Evolutionary conservation across 2,797 vertebrate genomes (phyloP), one percentile per base, ranked within the genome.

Genomic region (Enteromius mattozi): DNA sequence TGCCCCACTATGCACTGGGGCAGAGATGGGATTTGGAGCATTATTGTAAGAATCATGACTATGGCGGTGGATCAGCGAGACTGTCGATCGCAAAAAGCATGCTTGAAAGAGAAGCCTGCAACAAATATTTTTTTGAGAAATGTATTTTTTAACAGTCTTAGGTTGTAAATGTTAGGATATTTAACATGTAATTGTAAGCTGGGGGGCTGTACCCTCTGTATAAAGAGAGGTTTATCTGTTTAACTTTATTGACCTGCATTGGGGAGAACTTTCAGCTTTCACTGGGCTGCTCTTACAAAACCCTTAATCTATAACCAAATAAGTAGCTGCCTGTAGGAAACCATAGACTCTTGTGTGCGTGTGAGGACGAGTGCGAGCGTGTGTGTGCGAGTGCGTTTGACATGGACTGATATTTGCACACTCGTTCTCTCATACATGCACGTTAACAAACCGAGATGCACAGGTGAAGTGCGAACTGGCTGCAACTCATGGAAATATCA

Each of bases 111-210:
- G 86, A 93, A 97, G 96, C 95, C 96, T 97, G 97, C 97, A 95
- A 97, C 96, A 98, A 79, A 96, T 98, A 98, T 98, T 98, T 98
- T 95, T 95, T 96, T 97, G 96, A 97, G 93, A 99, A 96, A 97
- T 97, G 94, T 98, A 99, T 99, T 99, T 99, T 95, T 99, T 98
- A 99, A 99, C 95, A 95, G 93, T 97, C 94, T 92, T 97, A 97
- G 96, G 95, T 96, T 98, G 97, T 99, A 98, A 98, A 99, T 99
- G 97, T 97, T 97, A 96, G 95, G 92, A 94, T 97, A 96, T 97
- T 97, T 97, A 98, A 99, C 96, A 95, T 96, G 92, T 92, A 96
- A 97, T 96, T 96, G 96, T 96, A 95, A 96, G 92, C 91, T 91
- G 87, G 16, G 85, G 70, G 66, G 94, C 92, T 92, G 95, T 94